These are phyloP conservation scores for Austrolebias charrua DNA, from an alignment of 2,797 vertebrate species.

Conservation along the genomic window DNA sequence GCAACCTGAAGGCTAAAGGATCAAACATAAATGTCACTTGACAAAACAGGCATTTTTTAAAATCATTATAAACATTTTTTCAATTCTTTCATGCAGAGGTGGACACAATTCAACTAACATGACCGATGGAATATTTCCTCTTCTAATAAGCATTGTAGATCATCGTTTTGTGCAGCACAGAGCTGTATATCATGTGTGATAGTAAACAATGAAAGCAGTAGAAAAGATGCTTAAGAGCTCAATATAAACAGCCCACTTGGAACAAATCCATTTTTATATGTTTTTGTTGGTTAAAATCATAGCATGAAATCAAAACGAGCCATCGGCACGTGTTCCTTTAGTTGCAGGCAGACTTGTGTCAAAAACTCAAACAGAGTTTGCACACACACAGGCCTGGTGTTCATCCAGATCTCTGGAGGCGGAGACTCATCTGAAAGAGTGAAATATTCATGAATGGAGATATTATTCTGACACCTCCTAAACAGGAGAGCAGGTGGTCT, in stretches of 20 bases:
- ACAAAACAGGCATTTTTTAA: conserved; percentile 30
- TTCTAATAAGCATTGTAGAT: conserved; percentile 1
- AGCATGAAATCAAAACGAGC: background rate
- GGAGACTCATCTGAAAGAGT: background rate
- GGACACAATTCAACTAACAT: conserved; percentile 27
- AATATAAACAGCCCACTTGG: conserved; percentile 14
- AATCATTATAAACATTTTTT: conserved; percentile 40
- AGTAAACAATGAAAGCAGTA: conserved; percentile 18
- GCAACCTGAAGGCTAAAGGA: conserved; percentile 1
- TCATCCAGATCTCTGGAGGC: background rate
- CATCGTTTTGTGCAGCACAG: background rate
- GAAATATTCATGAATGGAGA: conserved; percentile 26
- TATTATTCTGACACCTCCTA: too few species aligned
- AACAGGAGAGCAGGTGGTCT: too few species aligned
- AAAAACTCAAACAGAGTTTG: background rate
- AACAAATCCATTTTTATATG: conserved; percentile 18
- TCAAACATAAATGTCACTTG: conserved; percentile 13
- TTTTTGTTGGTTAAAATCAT: background rate
- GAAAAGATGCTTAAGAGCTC: conserved; percentile 7
- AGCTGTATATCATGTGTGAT: background rate
- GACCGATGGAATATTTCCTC: conserved; percentile 23
- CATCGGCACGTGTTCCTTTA: background rate
- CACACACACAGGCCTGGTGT: background rate
- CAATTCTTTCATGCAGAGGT: conserved; percentile 37
- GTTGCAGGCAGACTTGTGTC: background rate